Evolutionary conservation across 2,888 invertebrate species (phyloP).

Genomic region (Punctoribates punctum): DNA sequence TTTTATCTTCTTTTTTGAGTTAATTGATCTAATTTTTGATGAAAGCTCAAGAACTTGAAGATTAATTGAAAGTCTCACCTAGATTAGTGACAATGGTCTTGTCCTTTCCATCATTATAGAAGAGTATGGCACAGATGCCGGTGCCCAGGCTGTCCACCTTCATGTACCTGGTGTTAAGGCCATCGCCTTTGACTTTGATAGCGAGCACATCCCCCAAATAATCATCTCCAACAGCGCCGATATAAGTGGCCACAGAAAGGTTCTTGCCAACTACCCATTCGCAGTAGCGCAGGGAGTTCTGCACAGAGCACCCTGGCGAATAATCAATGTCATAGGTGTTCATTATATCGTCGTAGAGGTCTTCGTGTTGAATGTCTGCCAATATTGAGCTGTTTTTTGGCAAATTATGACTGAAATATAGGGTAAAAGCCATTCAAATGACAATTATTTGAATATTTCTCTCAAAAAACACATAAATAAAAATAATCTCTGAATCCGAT

Average conservation of each 20-base stretch:
- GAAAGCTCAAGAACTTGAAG: no score
- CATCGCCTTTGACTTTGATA: constrained; percentile 71
- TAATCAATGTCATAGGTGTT: constrained; percentile 21
- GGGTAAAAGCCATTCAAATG: neutral
- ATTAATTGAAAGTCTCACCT: constrained; percentile 56
- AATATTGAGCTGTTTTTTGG: constrained; percentile 68
- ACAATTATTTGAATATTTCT: neutral
- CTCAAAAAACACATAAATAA: neutral
- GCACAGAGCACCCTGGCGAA: neutral
- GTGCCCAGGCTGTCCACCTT: constrained; percentile 65
- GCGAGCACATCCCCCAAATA: constrained; percentile 78
- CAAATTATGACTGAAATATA: constrained; percentile 58
- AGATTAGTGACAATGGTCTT: constrained; percentile 87
- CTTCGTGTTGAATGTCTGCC: constrained; percentile 19
- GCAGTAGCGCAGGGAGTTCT: constrained; percentile 9
- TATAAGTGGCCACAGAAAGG: constrained; percentile 71
- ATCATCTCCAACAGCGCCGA: constrained; percentile 92
- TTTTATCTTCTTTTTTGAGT: no score
- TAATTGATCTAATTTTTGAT: no score
- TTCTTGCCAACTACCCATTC: constrained; percentile 31
- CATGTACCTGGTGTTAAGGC: constrained; percentile 79
- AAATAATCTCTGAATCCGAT: neutral
- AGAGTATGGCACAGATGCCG: constrained; percentile 92
- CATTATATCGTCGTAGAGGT: constrained; percentile 2
- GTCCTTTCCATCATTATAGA: constrained; percentile 72